Evolutionary conservation across 2,888 invertebrate genomes (phyloP).

Genomic region (Ochropleura leucogaster): DNA sequence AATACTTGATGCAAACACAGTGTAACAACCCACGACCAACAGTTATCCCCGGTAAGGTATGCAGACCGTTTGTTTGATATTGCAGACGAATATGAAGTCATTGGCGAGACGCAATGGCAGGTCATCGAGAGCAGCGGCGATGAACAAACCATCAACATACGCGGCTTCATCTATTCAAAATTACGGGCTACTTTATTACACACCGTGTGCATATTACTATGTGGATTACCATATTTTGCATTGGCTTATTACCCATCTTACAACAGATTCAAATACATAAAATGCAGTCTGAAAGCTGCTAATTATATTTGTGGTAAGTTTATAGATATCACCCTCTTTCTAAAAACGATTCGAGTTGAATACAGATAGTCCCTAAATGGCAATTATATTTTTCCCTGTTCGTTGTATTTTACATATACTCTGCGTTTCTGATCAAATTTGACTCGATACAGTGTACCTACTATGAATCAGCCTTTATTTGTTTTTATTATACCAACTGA

Average conservation of each 20-base stretch:
- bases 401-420: constrained; percentile 7
- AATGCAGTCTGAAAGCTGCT: constrained; percentile 90
- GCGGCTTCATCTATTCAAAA: constrained; percentile 88
- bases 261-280: constrained; percentile 88
- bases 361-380: background rate
- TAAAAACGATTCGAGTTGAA: constrained; percentile 5
- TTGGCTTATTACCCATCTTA: constrained; percentile 90
- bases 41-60: constrained; percentile 70
- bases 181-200: constrained; percentile 87
- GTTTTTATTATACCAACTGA: constrained; percentile 3
- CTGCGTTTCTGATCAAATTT: background rate
- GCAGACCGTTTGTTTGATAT: constrained; percentile 71
- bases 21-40: constrained; percentile 61
- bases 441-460: background rate
- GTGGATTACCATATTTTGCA: constrained; percentile 90
- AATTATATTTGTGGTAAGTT: constrained; percentile 90
- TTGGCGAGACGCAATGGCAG: constrained; percentile 90
- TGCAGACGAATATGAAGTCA: constrained; percentile 90
- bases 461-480: constrained; percentile 30
- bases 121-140: constrained; percentile 87
- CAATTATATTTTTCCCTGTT: constrained; percentile 9
- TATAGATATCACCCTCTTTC: background rate
- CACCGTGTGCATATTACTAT: constrained; percentile 84
- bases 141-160: constrained; percentile 87
- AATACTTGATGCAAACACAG: constrained; percentile 49